A percentile compares a stretch with the other conserved stretches of the same genome.
These are phyloP conservation scores for Burhinus bistriatus DNA, from an alignment of 2,113 vertebrate species.

Conservation along the genomic window DNA sequence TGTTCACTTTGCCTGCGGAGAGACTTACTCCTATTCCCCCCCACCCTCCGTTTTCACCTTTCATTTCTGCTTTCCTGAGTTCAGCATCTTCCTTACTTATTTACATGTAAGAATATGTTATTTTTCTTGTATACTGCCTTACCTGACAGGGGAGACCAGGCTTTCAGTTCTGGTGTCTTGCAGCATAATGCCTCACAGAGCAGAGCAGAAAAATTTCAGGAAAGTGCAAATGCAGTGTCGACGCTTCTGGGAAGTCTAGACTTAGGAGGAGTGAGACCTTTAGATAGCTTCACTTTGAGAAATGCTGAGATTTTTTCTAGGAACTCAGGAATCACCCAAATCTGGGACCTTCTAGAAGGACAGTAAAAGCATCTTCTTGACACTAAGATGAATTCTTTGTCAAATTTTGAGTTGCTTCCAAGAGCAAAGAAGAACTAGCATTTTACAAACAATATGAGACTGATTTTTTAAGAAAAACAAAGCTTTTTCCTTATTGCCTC, in stretches of 20 bases:
- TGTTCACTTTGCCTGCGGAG: neutral
- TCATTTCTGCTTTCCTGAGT: neutral
- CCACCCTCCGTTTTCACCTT: neutral
- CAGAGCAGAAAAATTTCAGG: neutral
- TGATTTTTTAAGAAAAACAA: neutral
- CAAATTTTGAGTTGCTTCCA: neutral
- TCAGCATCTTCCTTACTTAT: neutral
- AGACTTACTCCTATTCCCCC: neutral
- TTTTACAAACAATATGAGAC: neutral
- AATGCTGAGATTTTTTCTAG: neutral
- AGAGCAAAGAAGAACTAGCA: neutral
- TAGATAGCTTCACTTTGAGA: neutral
- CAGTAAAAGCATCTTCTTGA: neutral
- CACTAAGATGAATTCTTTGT: neutral
- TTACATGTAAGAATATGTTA: fast-evolving
- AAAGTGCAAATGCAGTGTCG: neutral
- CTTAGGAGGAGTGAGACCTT: neutral
- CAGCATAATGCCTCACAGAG: neutral
- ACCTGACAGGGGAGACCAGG: neutral
- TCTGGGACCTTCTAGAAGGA: neutral
- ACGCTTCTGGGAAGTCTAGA: neutral
- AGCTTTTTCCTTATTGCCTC: neutral
- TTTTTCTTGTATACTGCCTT: neutral
- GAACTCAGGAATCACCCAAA: neutral
- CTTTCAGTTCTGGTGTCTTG: neutral